phyloP scores from a whole-genome alignment of 2,888 invertebrate species.

The Psococerastis gibbosa region DNA sequence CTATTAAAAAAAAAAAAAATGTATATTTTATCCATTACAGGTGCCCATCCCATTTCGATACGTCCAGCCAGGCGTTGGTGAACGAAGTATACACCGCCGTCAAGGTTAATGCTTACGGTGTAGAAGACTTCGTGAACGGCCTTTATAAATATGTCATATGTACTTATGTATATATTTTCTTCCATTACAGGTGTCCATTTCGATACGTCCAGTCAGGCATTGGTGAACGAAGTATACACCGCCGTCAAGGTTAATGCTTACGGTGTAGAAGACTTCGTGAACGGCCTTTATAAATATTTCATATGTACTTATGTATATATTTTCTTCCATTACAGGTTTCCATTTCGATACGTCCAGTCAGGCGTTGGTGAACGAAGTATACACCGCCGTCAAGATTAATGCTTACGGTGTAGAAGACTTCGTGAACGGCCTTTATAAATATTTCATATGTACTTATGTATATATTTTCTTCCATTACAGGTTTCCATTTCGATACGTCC shows the following conservation, averaged over 20 bases:
- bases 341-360: constrained; percentile 78
- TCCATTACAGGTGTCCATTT: constrained; percentile 60
- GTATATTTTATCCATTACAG: constrained; percentile 26
- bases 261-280: constrained; percentile 71
- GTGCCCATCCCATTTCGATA: constrained; percentile 71
- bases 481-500: constrained; percentile 83
- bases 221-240: constrained; percentile 72
- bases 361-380: constrained; percentile 67
- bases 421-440: constrained; percentile 55
- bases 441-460: too few species aligned
- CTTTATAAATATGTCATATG: too few species aligned
- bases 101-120: constrained; percentile 78
- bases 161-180: too few species aligned
- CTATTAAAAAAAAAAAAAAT: not conserved
- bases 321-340: constrained; percentile 39
- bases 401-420: constrained; percentile 80
- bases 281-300: constrained; percentile 57
- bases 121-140: constrained; percentile 68
- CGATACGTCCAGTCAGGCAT: constrained; percentile 63
- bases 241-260: constrained; percentile 82
- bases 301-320: too few species aligned
- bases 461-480: constrained; percentile 27
- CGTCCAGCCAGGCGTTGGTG: constrained; percentile 60
- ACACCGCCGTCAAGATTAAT: constrained; percentile 77
- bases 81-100: constrained; percentile 78